Base-by-base conservation (phyloP, 2,888 invertebrate species). In the Calliopum simillimum region DNA sequence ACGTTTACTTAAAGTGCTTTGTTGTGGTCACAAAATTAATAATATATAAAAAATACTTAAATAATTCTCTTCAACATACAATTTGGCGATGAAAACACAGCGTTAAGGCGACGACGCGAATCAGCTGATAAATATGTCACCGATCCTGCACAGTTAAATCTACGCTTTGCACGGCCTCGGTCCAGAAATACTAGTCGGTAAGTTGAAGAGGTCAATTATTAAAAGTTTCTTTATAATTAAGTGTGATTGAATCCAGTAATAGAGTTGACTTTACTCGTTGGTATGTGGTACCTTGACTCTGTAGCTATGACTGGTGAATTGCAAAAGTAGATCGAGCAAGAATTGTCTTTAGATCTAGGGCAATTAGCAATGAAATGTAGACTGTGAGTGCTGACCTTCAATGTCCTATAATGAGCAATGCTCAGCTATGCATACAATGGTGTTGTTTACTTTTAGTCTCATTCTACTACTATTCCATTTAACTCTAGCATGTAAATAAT, bases 91-190 rank as follows among this genome's bases (percentile, higher is more conserved):
- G 33, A 59, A 55, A 33, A 56, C 63, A 78, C 63, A 78, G 81
- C 91, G 81, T 94, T 93, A 55, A 87, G 95, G 49, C 89, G 95
- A 21, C 88, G 92, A 53, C 89, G 95, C 44, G 91, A 94, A 78
- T 91, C 93, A 78, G 88, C 88, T 70, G 95, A 95, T 74, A 96
- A 96, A 87, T 95, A 95, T 87, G 93, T 95, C 33, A 91, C 92
- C 41, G 95, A 95, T 87, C 93, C 93, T 73, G 91, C 93, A 73
- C 94, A 95, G 83, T 87, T 95, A 79, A 93, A 94, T 86, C 88
- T 95, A 79, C 89, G 93, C 73, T 94, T 94, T 88, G 91, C 92
- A 80, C 88, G 94, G 76, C 92, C 92, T n/a, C 80, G 90, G 71
- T 88, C 89, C 76, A 82, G 86, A 64, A 82, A 81, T 58, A 76